Evolutionary conservation across 30 jellyfish, hydroid and myxozoan species (phyloP).

Genomic region (Catostylus mosaicus): DNA sequence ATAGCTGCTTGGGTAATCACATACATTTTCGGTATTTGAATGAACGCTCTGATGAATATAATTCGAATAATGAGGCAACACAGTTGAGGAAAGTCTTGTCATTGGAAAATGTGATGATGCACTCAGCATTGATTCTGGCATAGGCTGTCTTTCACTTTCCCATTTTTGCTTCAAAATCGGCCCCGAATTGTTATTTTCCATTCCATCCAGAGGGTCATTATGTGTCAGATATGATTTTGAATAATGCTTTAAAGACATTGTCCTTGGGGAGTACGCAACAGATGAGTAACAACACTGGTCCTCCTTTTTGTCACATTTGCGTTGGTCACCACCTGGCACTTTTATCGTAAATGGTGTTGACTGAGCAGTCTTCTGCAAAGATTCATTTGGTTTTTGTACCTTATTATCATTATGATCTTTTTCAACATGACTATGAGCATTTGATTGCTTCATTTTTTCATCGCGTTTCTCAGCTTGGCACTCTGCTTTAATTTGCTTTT

Average conservation of each 20-base stretch:
- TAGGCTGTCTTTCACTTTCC: constrained; percentile 12
- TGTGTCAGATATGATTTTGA: constrained; percentile 16
- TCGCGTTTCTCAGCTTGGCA: not conserved
- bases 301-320: not conserved
- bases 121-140: not conserved
- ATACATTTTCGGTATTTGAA: constrained; percentile 1
- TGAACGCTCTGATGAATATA: constrained; percentile 21
- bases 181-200: not conserved
- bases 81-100: constrained; percentile 37
- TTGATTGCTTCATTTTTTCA: not conserved
- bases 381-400: not conserved
- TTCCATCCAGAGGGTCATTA: constrained; percentile 8
- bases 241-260: constrained; percentile 26
- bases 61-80: constrained; percentile 41
- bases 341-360: not conserved
- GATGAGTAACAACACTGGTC: not conserved
- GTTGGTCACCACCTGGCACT: not conserved
- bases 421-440: not conserved
- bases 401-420: not conserved
- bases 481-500: not conserved
- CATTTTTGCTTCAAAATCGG: constrained; percentile 24
- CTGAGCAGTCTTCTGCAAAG: not conserved
- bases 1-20: constrained; percentile 22
- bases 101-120: constrained; percentile 33
- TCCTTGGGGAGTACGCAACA: constrained; percentile 12